Evolutionary conservation across 2,113 vertebrate species (phyloP).

Genomic region (Microcebus jonahi): DNA sequence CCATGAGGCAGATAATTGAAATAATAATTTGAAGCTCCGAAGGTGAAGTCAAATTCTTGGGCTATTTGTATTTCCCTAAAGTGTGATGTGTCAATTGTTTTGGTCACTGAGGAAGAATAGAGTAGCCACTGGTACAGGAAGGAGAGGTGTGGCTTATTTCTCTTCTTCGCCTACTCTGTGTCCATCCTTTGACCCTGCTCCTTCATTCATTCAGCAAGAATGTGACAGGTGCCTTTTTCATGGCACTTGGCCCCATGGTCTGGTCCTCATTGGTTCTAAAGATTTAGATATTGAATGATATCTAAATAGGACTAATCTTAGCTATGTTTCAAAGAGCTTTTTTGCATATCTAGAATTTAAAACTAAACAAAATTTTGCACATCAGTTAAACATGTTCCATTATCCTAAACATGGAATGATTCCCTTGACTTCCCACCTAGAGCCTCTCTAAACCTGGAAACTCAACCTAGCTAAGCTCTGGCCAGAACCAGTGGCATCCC

Average conservation of each 20-base stretch:
- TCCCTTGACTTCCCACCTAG: neutral
- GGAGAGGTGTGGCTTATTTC: accelerated
- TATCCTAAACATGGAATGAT: neutral
- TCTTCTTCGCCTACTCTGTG: neutral
- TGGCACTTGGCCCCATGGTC: neutral
- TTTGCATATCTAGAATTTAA: slow-evolving; percentile 2
- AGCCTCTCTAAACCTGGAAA: neutral
- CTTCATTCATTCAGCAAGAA: neutral
- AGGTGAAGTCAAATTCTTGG: neutral
- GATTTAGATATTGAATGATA: neutral
- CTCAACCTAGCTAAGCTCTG: neutral
- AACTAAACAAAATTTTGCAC: neutral
- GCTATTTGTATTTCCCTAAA: neutral
- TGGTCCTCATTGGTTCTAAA: neutral
- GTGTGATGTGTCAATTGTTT: neutral
- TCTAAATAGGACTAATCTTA: neutral
- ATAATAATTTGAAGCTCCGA: neutral
- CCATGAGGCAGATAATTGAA: neutral
- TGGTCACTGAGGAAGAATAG: neutral
- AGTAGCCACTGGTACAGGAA: neutral
- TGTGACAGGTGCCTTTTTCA: neutral
- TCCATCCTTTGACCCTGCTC: neutral
- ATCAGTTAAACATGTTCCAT: neutral
- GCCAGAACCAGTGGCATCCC: neutral
- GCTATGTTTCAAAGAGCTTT: neutral